These are phyloP conservation scores for Cyphomyrmex costatus DNA, from an alignment of 1,140 invertebrate genomes.

Conservation along the genomic window DNA sequence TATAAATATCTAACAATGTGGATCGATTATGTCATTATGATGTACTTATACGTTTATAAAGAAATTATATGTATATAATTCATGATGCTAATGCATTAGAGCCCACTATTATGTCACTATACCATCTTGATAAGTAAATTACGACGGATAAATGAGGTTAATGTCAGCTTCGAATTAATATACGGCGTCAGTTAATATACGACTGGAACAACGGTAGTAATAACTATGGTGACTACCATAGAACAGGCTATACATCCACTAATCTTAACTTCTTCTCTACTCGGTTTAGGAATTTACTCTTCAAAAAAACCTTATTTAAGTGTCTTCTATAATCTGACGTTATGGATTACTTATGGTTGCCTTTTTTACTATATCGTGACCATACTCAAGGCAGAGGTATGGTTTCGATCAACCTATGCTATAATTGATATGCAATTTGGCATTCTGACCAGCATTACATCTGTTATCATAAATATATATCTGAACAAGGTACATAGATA, in stretches of 20 bases:
- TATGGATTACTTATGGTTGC: neutral
- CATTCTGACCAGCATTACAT: neutral
- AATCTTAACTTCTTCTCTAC: neutral
- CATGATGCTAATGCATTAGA: neutral
- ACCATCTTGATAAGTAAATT: neutral
- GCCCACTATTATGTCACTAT: neutral
- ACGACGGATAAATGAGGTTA: neutral
- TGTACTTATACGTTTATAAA: neutral
- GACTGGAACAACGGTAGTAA: neutral
- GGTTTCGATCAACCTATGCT: neutral
- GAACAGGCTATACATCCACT: constrained; percentile 15
- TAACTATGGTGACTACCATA: neutral
- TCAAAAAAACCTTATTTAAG: neutral
- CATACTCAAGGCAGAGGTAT: neutral
- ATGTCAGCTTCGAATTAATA: neutral
- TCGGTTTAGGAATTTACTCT: constrained; percentile 1
- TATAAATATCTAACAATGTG: neutral
- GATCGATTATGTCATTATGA: neutral
- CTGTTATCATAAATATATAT: neutral
- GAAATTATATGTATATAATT: neutral
- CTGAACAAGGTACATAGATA: neutral
- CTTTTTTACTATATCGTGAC: constrained; percentile 5
- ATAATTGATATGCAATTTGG: neutral
- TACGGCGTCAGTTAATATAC: neutral
- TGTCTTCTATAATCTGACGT: neutral